Base-by-base conservation (phyloP, 2,888 invertebrate genomes). In the Autographa gamma region DNA sequence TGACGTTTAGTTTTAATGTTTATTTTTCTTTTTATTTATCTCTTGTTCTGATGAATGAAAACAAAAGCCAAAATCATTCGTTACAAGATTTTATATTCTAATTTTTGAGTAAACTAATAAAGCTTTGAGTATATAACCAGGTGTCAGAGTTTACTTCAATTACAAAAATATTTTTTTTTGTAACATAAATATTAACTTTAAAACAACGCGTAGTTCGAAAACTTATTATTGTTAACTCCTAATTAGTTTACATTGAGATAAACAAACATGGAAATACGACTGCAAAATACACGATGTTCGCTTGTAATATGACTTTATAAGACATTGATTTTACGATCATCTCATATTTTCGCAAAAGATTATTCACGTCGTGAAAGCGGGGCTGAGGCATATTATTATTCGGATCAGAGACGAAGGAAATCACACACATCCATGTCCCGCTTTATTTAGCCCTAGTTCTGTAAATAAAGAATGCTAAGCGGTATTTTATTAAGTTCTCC, bases 401-500 rank as follows among this genome's bases (percentile, higher is more conserved):
- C 86, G 80, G 79, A 75, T 71, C 77, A 81, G 82, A 85, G 79
- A 73, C 77, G 77, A 77, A 84, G 81, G 82, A 86, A 89, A 89
- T 88, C 85, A 85, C 83, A 85, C 86, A 82, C 84, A 86, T 86
- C 82, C 80, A 85, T 81, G 84, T 82, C 76, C 78, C 81, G 82
- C 78, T 86, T 88, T 88, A 86, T 86, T 85, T 80, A 84, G 82
- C 82, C 76, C 81, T 86, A 85, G 83, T 89, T 90, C 85, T 84
- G 84, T 83, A 88, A 88, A 88, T 88, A 87, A 79, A 83, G 81
- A 85, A 86, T 85, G 82, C 84, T 88, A 85, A 89, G 83, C 78
- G 85, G 82, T 86, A 85, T 89, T 90, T 88, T 88, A 90, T 90
- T 90, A 91, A 90, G 88, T 89, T 86, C 84, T 85, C 60, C 85